These are phyloP conservation scores for Betta splendens DNA, from an alignment of 2,797 vertebrate genomes.

Conservation along the genomic window DNA sequence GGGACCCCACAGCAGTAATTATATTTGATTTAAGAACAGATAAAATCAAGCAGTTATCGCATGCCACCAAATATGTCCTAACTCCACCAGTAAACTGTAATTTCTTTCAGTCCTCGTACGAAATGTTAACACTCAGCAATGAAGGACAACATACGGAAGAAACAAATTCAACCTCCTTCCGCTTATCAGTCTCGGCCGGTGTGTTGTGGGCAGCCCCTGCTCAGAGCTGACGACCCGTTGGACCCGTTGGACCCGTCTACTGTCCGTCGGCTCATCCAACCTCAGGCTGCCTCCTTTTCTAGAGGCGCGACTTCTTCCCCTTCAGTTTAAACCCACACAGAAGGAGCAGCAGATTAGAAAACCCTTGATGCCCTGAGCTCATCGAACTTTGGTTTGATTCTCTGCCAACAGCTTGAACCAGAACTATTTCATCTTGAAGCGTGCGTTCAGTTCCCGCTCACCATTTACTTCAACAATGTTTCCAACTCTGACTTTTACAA, in stretches of 20 bases:
- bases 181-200: conserved; percentile 30
- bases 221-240: no score
- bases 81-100: not conserved
- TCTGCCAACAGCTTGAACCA: conserved; percentile 10
- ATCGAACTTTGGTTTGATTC: conserved; percentile 55
- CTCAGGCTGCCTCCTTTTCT: conserved; percentile 27
- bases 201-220: conserved; percentile 21
- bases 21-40: conserved; percentile 3
- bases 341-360: conserved; percentile 32
- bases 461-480: not conserved
- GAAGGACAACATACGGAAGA: conserved; percentile 36
- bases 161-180: conserved; percentile 17
- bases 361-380: conserved; percentile 41
- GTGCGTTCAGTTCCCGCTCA: conserved; percentile 8
- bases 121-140: conserved; percentile 47
- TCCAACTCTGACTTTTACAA: conserved; percentile 7
- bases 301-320: conserved; percentile 24
- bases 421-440: conserved; percentile 28
- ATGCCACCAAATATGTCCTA: conserved; percentile 1
- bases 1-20: not conserved
- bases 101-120: conserved; percentile 57
- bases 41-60: conserved; percentile 1
- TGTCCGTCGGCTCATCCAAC: conserved; percentile 5
- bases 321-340: conserved; percentile 31
- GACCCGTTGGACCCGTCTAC: no score